phyloP scores from a whole-genome alignment of 2,797 vertebrate species.

The Amblyraja radiata region DNA sequence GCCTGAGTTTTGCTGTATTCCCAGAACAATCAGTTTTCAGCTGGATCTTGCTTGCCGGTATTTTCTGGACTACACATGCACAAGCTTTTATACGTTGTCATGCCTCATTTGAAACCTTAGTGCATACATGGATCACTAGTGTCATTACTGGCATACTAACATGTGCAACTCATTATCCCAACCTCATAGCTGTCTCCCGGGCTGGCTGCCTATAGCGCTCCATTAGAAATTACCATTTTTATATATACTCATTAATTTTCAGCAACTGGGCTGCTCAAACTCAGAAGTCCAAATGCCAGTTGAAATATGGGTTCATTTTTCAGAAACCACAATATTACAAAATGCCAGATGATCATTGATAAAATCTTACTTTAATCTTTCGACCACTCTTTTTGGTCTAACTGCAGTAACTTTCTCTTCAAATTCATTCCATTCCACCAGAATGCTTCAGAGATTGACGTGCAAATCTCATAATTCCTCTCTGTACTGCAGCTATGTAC shows the following conservation, averaged over 20 bases:
- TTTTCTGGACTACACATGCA: neutral
- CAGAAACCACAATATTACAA: neutral
- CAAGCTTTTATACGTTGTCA: neutral
- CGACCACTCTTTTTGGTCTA: too few species aligned
- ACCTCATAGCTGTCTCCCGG: neutral
- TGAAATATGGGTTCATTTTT: neutral
- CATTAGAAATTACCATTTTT: neutral
- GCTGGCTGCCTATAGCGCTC: neutral
- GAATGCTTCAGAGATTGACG: neutral
- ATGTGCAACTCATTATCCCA: neutral
- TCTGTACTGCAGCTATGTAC: neutral
- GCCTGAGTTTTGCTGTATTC: neutral
- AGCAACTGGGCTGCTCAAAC: neutral
- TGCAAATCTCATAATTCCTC: neutral
- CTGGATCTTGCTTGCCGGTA: neutral
- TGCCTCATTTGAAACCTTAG: neutral
- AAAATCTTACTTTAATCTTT: neutral
- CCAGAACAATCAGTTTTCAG: neutral
- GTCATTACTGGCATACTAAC: neutral
- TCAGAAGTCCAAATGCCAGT: neutral
- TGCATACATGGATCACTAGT: neutral
- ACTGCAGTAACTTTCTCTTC: neutral
- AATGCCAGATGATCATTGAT: neutral
- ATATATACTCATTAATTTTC: constrained; percentile 7
- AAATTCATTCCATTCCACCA: neutral